A percentile compares a stretch with the other conserved stretches of the same genome.
Evolutionary conservation across 2,888 invertebrate species (phyloP).

Genomic region (Microdon myrmicae): DNA sequence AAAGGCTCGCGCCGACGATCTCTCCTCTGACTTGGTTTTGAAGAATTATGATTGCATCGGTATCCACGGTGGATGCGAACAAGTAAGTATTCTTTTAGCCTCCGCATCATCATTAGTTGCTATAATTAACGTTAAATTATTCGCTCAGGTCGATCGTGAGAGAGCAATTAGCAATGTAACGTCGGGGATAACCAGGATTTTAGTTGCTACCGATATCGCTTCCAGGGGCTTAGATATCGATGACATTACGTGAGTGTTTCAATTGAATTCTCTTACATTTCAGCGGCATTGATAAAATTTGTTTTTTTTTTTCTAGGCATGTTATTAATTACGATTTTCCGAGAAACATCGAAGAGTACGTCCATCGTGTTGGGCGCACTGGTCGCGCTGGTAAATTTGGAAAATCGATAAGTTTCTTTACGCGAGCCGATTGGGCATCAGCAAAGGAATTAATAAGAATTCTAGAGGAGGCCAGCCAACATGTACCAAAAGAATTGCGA

Average conservation of each 20-base stretch:
- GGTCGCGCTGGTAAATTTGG: constrained; percentile 91
- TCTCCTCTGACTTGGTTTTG: constrained; percentile 82
- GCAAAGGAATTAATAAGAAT: constrained; percentile 86
- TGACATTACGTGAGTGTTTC: constrained; percentile 74
- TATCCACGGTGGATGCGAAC: constrained; percentile 91
- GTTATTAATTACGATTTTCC: constrained; percentile 95
- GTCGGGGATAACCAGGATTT: constrained; percentile 79
- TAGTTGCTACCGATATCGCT: constrained; percentile 95
- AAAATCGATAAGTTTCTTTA: constrained; percentile 82
- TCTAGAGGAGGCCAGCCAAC: constrained; percentile 86
- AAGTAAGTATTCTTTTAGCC: constrained; percentile 63
- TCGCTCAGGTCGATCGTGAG: constrained; percentile 73
- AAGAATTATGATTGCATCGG: constrained; percentile 78
- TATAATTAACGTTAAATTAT: neutral
- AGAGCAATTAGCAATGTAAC: constrained; percentile 87
- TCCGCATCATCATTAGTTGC: neutral
- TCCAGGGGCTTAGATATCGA: constrained; percentile 93
- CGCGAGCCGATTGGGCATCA: constrained; percentile 83
- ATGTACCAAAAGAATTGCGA: constrained; percentile 79
- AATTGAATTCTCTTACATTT: neutral
- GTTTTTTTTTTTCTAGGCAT: constrained; percentile 67
- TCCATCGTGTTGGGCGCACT: constrained; percentile 92
- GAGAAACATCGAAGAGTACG: constrained; percentile 91
- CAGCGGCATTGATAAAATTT: neutral
- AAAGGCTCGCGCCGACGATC: constrained; percentile 84